Base-by-base conservation (phyloP, 2,113 vertebrate genomes). In the Pachyramphus minor region DNA sequence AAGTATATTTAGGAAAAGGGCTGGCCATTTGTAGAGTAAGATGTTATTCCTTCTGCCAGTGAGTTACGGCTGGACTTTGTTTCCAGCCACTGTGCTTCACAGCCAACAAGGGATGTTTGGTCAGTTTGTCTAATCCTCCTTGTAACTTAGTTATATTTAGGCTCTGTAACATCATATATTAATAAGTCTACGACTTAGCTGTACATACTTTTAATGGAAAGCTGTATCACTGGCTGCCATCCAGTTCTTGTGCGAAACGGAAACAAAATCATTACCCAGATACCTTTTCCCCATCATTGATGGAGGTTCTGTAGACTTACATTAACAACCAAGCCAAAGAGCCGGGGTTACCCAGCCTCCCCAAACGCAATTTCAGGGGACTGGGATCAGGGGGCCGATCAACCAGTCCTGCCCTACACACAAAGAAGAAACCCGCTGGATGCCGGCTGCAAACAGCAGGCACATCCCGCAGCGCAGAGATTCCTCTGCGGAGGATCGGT, bases 321-420 rank as follows among this genome's bases (percentile, higher is more conserved):
- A 2, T 3, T 5, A 41, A 33, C 2, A 35, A 33, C 5, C 25
- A 11, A 21, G 37, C 41, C 1, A 1, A 27, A 18, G 22, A 12
- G 42, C 33, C 11, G 7, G 6, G 16, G 22, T 17, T 22, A 50
- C 35, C 27, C 6, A 11, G 8, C 14, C 21, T 58, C 21, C 42
- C 19, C 28, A 11, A 17, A n/a, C 3, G 6, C 44, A 10, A 7
- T 53, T 14, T n/a, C 15, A 15, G 31, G 24, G 30, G 4, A 5
- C 37, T 1, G 30, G 2, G 33, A 11, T 13, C 16, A 10, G 10
- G 28, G 27, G 31, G 18, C 21, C 3, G 6, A 8, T 5, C 16
- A 8, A 33, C 50, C 25, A 2, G 5, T 47, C 35, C 59, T 27
- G 49, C 53, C 66, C 53, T 0, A 2, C 30, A 10, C n/a, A 8